Evolutionary conservation across 2,113 vertebrate species (phyloP).

Genomic region (Ibidorhyncha struthersii): DNA sequence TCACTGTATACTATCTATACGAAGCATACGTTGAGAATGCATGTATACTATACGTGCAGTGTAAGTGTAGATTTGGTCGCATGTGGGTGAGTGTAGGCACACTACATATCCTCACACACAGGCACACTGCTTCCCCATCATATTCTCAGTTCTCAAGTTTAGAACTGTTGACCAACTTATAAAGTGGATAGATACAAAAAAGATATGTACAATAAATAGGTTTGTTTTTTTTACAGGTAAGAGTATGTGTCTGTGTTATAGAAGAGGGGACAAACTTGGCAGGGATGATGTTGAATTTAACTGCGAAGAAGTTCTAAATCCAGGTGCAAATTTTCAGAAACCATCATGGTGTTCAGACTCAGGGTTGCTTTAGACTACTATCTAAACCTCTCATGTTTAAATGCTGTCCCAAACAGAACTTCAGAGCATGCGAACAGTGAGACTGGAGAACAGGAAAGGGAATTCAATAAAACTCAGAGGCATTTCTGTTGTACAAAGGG

Average conservation of each 20-base stretch:
- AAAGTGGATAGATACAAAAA: not conserved
- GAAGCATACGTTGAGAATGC: not conserved
- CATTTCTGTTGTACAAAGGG: not conserved
- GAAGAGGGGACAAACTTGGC: not conserved
- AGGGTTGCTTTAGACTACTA: not conserved
- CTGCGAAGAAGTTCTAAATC: not conserved
- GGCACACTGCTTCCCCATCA: fast-evolving
- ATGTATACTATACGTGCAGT: not conserved
- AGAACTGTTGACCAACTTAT: not conserved
- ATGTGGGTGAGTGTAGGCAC: not conserved
- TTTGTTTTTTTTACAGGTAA: not conserved
- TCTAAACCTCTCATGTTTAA: not conserved
- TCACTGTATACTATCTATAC: not conserved
- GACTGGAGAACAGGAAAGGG: not conserved
- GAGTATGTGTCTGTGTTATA: fast-evolving
- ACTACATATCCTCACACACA: not conserved
- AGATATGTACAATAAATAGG: not conserved
- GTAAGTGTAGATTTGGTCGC: not conserved
- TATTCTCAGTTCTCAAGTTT: not conserved
- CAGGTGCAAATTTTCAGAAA: not conserved
- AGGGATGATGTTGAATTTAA: not conserved
- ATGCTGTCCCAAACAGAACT: not conserved
- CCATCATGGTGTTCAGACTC: not conserved
- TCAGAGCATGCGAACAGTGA: not conserved
- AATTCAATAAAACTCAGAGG: not conserved